These are phyloP conservation scores for Andricus quercusramuli DNA, from an alignment of 2,888 invertebrate species.

Conservation along the genomic window DNA sequence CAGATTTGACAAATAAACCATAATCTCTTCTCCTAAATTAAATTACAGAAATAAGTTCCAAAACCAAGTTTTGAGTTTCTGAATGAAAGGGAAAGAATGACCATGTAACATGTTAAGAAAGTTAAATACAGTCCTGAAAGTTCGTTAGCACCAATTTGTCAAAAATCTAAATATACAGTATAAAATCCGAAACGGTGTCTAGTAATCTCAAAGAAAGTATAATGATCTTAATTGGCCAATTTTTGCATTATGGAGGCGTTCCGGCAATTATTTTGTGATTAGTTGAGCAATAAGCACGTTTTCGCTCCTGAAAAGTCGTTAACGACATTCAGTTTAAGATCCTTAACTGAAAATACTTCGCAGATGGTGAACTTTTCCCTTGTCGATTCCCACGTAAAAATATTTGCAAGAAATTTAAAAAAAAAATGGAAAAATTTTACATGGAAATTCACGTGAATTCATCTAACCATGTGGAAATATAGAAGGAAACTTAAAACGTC, in stretches of 20 bases:
- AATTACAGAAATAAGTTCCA: too few relatives aligned
- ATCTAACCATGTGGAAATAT: too few relatives aligned
- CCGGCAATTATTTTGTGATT: slow-evolving; percentile 9
- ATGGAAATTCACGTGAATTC: too few relatives aligned
- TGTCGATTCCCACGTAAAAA: too few relatives aligned
- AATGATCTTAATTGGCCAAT: background rate
- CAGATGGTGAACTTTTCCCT: slow-evolving; percentile 31
- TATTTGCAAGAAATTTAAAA: too few relatives aligned
- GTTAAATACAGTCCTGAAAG: background rate
- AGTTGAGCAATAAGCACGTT: background rate
- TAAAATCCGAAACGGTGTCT: background rate
- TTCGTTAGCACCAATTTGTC: background rate
- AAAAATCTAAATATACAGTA: background rate
- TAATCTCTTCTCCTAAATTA: too few relatives aligned
- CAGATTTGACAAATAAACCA: too few relatives aligned
- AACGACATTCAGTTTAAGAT: background rate
- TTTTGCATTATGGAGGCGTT: background rate
- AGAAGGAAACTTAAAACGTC: too few relatives aligned
- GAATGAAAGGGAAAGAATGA: background rate
- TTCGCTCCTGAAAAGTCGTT: background rate
- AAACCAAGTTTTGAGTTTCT: background rate
- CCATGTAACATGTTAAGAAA: background rate
- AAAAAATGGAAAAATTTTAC: too few relatives aligned
- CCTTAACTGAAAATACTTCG: background rate
- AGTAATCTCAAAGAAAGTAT: slow-evolving; percentile 16